These are phyloP conservation scores for Amyelois transitella DNA, from an alignment of 1,140 invertebrate genomes.

Conservation along the genomic window DNA sequence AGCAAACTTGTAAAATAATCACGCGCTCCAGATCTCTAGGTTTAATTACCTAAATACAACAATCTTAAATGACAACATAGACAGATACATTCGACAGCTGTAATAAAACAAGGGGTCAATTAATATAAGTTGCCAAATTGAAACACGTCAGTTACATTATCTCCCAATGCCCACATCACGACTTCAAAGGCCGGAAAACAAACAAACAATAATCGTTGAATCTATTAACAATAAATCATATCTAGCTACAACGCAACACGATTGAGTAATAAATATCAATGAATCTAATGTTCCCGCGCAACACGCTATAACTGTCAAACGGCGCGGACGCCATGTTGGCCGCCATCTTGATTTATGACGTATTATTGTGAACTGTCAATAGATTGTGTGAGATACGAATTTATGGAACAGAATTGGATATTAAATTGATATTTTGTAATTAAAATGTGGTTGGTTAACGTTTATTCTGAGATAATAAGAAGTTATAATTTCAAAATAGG, in stretches of 20 bases:
- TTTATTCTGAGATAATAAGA: neutral
- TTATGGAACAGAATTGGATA: neutral
- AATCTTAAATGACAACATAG: too few relatives aligned
- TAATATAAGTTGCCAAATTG: neutral
- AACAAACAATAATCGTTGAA: conserved; percentile 55
- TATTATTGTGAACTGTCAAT: conserved; percentile 61
- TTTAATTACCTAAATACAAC: too few relatives aligned
- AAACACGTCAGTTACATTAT: neutral
- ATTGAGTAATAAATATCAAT: conserved; percentile 72
- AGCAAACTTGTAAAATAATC: too few relatives aligned
- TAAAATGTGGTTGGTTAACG: neutral
- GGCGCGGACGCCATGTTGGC: conserved; percentile 51
- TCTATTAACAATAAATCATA: conserved; percentile 64
- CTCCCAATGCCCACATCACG: neutral
- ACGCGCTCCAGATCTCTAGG: too few relatives aligned
- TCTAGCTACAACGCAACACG: conserved; percentile 40
- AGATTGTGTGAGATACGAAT: conserved; percentile 21
- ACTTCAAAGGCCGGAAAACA: neutral
- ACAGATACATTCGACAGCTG: too few relatives aligned
- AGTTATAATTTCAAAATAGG: neutral
- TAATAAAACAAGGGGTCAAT: neutral
- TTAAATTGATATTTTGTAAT: neutral
- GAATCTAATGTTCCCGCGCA: conserved; percentile 62
- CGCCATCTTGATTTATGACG: conserved; percentile 61
- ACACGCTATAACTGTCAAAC: conserved; percentile 62